Evolutionary conservation across 2,113 vertebrate species (phyloP), one percentile per base, ranked within the genome.

Genomic region (Aplodontia rufa): DNA sequence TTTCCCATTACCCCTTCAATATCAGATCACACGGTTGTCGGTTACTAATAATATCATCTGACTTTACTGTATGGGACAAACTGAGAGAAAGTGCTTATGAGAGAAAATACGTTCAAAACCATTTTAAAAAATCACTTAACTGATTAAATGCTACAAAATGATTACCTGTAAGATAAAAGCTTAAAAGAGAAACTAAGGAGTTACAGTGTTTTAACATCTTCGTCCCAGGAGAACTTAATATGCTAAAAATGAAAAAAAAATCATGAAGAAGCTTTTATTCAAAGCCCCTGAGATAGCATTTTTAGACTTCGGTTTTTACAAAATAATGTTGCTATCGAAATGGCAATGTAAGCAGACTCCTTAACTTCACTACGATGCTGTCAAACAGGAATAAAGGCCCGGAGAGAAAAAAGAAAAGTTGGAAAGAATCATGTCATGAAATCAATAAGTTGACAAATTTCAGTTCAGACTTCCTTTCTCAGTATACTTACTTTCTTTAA

Each of bases 51-150:
- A 78, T 55, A 86, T n/a, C 37, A n/a, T 72, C 10, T 80, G 82
- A 89, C 13, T 93, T 96, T 68, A 85, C 22, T 12, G 17, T 69
- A 85, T 72, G 26, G 32, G 45, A 95, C 49, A 74, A 88, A 71
- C 66, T 62, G 94, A 64, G 16, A 42, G 89, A 97, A 94, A 74
- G 37, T 69, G 20, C 24, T 91, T 84, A 84, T 68, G 69, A 87
- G 9, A 32, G 0, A 69, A 87, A 89, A 22, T 91, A 66, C 35
- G 87, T 26, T 87, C 26, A 35, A 76, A 62, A 35, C 6, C 58
- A 91, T 75, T 91, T 60, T 42, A 13, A 84, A 78, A 97, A 95
- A 89, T 91, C 90, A 96, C 82, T 94, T 96, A 97, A 88, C 66
- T 4, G 53, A 72, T 79, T 96, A 95, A 91, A 83, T 45, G 76